Evolutionary conservation across 2,113 vertebrate species (phyloP).

Genomic region (Pterocles gutturalis): DNA sequence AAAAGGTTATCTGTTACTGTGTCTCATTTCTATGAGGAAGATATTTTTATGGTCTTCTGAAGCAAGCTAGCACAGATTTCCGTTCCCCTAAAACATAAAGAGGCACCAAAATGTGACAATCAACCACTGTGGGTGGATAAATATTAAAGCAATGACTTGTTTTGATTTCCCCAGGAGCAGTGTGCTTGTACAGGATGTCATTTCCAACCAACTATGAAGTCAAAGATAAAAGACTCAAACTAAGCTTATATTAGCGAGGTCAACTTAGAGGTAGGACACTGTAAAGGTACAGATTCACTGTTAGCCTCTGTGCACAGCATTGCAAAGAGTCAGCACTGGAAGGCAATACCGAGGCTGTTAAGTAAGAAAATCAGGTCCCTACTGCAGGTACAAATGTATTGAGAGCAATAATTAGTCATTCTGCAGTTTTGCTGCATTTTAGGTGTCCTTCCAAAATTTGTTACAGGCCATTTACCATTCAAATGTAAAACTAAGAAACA

Average conservation of each 20-base stretch:
- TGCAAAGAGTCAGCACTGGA: not conserved
- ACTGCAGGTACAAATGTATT: not conserved
- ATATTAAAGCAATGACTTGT: not conserved
- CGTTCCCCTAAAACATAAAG: not conserved
- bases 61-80: not conserved
- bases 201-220: not conserved
- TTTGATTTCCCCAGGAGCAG: not conserved
- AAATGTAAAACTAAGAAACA: not conserved
- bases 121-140: not conserved
- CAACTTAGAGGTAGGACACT: not conserved
- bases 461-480: not conserved
- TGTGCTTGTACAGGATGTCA: not conserved
- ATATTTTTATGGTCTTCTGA: not conserved
- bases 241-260: rapidly evolving
- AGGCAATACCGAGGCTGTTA: not conserved
- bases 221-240: not conserved
- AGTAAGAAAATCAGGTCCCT: not conserved
- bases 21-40: not conserved
- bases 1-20: not conserved
- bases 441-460: not conserved
- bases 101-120: not conserved
- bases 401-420: not conserved
- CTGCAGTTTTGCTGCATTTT: not conserved
- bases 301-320: not conserved
- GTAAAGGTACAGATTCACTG: not conserved